phyloP scores from a whole-genome alignment of 2,797 vertebrate genomes.

The Enteromius afrohamiltoni region DNA sequence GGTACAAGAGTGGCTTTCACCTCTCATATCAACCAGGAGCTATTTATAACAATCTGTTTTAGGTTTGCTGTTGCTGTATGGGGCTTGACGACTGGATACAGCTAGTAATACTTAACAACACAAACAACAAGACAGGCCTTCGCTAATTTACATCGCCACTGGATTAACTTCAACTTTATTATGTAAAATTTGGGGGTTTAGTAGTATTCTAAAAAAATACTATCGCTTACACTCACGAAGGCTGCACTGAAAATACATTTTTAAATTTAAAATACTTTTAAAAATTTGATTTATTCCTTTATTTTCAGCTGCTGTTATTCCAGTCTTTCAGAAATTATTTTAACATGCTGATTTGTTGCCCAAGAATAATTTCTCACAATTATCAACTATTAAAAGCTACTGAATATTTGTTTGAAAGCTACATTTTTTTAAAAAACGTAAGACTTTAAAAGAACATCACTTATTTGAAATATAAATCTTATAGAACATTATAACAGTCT shows the following conservation, averaged over 20 bases:
- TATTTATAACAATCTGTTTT: conserved; percentile 53
- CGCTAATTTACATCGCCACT: not conserved
- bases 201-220: not conserved
- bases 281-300: too few relatives aligned
- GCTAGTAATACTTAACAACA: not conserved
- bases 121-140: not conserved
- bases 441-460: not conserved
- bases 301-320: not conserved
- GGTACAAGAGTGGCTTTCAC: conserved; percentile 44
- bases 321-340: not conserved
- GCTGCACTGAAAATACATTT: not conserved
- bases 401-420: not conserved
- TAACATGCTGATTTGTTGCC: not conserved
- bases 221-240: not conserved
- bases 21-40: conserved; percentile 49
- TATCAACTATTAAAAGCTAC: not conserved
- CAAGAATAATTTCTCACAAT: too few relatives aligned
- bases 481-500: not conserved
- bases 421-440: not conserved
- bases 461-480: not conserved
- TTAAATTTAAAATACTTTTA: not conserved
- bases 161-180: not conserved
- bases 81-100: not conserved
- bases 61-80: conserved; percentile 11
- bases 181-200: not conserved